These are phyloP conservation scores for Eupithecia dodoneata DNA, from an alignment of 2,888 invertebrate species.

Conservation along the genomic window DNA sequence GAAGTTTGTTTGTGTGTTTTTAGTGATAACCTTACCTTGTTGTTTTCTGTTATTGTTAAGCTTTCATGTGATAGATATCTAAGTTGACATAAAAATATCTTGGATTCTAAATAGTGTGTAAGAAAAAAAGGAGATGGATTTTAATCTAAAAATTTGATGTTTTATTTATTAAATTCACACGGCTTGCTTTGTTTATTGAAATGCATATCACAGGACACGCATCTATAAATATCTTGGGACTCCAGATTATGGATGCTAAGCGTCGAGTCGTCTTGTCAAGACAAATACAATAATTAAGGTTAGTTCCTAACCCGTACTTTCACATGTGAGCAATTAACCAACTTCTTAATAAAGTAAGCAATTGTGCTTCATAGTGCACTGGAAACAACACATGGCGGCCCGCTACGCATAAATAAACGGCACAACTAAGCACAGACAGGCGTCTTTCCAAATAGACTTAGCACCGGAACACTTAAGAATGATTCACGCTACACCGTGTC, in stretches of 20 bases:
- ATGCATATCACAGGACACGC: background rate
- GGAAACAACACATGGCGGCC: slow-evolving; percentile 25
- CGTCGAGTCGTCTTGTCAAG: background rate
- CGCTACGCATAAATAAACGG: slow-evolving; percentile 35
- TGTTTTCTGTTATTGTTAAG: too few species aligned
- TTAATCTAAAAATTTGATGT: too few species aligned
- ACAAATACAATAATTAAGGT: slow-evolving; percentile 16
- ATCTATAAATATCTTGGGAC: background rate
- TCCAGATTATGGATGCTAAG: background rate
- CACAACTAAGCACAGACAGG: slow-evolving; percentile 32
- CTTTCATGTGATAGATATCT: too few species aligned
- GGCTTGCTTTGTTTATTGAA: background rate
- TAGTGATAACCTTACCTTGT: too few species aligned
- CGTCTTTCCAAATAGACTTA: background rate
- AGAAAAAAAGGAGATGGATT: background rate
- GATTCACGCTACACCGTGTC: too few species aligned
- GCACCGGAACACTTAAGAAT: background rate
- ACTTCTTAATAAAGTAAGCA: background rate
- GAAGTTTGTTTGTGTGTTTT: too few species aligned
- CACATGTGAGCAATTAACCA: background rate
- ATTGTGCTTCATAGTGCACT: background rate
- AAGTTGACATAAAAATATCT: too few species aligned
- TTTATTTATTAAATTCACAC: too few species aligned
- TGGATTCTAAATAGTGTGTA: background rate
- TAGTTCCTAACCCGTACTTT: background rate